These are phyloP conservation scores for Sericinus montela DNA, from an alignment of 2,888 invertebrate species.

Conservation along the genomic window DNA sequence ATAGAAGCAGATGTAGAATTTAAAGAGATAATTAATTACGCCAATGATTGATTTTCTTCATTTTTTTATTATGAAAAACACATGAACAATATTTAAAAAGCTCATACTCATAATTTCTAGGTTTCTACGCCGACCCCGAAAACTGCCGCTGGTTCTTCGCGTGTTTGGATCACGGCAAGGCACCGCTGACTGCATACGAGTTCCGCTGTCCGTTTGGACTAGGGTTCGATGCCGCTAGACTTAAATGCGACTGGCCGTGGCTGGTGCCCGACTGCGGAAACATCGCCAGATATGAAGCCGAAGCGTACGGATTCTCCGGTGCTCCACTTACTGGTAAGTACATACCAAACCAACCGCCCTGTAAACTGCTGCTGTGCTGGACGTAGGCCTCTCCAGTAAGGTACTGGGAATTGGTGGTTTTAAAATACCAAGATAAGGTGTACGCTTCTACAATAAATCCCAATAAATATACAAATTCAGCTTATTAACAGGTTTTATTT, in stretches of 20 bases:
- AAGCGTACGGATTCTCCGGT: conserved; percentile 65
- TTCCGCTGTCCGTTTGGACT: conserved; percentile 90
- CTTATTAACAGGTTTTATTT: no score
- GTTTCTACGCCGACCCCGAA: conserved; percentile 89
- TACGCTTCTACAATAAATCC: no score
- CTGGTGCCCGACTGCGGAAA: conserved; percentile 82
- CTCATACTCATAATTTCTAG: conserved; percentile 41
- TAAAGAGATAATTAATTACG: no score
- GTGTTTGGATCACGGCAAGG: conserved; percentile 84
- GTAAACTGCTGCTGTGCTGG: no score
- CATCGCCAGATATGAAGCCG: conserved; percentile 74
- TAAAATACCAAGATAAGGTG: no score
- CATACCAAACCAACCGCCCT: neutral
- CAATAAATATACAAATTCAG: no score
- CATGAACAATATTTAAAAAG: no score
- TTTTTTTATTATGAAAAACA: no score
- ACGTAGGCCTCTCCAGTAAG: no score
- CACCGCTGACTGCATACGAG: conserved; percentile 84
- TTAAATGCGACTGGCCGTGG: conserved; percentile 91
- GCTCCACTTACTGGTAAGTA: conserved; percentile 59
- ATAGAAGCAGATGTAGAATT: no score
- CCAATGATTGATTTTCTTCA: no score
- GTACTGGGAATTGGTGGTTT: no score
- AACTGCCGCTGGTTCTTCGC: conserved; percentile 93
- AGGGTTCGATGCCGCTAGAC: conserved; percentile 84